Evolutionary conservation across 2,113 vertebrate genomes (phyloP).

Genomic region (Globicephala melas): DNA sequence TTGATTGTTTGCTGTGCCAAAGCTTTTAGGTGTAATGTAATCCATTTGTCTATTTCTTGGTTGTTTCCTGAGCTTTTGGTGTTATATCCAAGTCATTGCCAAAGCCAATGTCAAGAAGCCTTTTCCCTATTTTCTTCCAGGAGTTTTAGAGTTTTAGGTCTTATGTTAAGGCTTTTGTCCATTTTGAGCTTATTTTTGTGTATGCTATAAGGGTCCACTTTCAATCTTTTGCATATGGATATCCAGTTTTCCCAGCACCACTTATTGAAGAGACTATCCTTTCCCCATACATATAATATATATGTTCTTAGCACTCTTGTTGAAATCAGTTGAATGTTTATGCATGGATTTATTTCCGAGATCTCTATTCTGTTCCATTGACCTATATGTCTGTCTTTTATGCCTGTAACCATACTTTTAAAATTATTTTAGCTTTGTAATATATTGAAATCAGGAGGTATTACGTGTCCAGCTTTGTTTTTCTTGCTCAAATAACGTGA

Average conservation of each 20-base stretch:
- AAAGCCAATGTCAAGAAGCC: neutral
- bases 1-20: neutral
- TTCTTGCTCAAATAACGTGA: neutral
- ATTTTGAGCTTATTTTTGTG: neutral
- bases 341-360: neutral
- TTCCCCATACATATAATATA: neutral
- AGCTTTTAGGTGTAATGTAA: neutral
- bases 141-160: neutral
- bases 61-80: neutral
- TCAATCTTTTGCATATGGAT: neutral
- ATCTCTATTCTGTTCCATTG: neutral
- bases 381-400: neutral
- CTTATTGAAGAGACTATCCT: neutral
- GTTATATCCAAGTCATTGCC: neutral
- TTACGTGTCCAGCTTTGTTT: neutral
- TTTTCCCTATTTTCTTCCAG: neutral
- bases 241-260: neutral
- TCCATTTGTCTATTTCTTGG: neutral
- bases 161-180: neutral
- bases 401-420: neutral
- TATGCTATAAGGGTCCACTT: neutral
- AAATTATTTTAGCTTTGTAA: neutral
- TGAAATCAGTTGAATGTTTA: neutral
- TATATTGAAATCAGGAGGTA: neutral
- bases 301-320: neutral